These are phyloP conservation scores for Tachina fera DNA, from an alignment of 2,888 invertebrate genomes.

Conservation along the genomic window DNA sequence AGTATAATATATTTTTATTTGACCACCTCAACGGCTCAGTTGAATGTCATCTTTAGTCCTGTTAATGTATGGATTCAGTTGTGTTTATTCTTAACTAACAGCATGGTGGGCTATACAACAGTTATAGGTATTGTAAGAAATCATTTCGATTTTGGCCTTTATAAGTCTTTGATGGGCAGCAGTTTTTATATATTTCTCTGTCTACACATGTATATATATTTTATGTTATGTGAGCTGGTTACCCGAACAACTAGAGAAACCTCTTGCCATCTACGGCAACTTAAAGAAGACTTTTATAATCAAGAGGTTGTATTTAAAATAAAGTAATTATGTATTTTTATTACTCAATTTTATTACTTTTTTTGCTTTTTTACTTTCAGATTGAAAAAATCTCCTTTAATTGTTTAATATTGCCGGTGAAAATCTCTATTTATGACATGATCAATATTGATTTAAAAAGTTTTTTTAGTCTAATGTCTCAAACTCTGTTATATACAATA, in stretches of 20 bases:
- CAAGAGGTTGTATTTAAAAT: not conserved
- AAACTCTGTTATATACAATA: slow-evolving; percentile 28
- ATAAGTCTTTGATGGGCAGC: slow-evolving; percentile 14
- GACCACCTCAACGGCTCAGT: not conserved
- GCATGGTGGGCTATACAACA: slow-evolving; percentile 32
- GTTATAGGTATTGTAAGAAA: not conserved
- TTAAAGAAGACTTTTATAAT: not conserved
- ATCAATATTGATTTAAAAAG: slow-evolving; percentile 20
- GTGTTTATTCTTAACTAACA: slow-evolving; percentile 37
- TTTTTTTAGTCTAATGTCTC: slow-evolving; percentile 20
- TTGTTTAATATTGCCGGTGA: not conserved
- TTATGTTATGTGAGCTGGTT: slow-evolving; percentile 13
- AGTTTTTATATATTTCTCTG: slow-evolving; percentile 8
- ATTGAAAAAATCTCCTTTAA: slow-evolving; percentile 20
- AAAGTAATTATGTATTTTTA: not conserved
- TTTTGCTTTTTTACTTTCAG: not conserved
- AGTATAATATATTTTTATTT: slow-evolving; percentile 36
- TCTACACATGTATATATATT: slow-evolving; percentile 30
- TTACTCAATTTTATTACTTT: not conserved
- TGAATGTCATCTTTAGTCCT: slow-evolving; percentile 44
- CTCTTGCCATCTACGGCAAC: not conserved
- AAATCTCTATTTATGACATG: slow-evolving; percentile 7
- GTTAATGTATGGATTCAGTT: slow-evolving; percentile 28
- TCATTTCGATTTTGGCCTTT: slow-evolving; percentile 3
- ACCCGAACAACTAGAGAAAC: not conserved